phyloP scores from a whole-genome alignment of 2,888 invertebrate genomes.

The Timema podura region DNA sequence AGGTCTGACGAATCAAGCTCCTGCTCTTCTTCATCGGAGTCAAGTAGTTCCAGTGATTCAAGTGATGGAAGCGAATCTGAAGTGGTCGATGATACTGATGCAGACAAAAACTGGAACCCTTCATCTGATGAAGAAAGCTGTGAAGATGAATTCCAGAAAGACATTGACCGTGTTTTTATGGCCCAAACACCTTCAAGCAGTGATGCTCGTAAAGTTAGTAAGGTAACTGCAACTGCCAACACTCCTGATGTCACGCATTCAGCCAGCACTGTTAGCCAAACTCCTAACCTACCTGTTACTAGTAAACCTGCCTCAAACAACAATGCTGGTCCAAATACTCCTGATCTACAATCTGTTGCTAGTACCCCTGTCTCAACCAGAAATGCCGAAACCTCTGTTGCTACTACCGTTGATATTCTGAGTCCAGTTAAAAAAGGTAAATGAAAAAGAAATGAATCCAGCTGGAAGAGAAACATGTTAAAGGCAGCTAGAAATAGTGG shows the following conservation, averaged over 20 bases:
- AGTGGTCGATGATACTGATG: neutral
- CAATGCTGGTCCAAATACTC: neutral
- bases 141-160: conserved; percentile 5
- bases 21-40: conserved; percentile 13
- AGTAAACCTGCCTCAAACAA: neutral
- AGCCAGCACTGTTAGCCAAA: conserved; percentile 3
- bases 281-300: neutral
- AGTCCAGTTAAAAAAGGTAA: conserved; percentile 2
- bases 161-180: neutral
- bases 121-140: neutral
- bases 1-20: conserved; percentile 10
- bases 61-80: conserved; percentile 10
- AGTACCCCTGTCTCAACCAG: conserved; percentile 7
- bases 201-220: conserved; percentile 9
- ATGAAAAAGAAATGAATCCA: conserved; percentile 5
- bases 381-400: neutral
- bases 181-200: conserved; percentile 9
- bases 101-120: neutral
- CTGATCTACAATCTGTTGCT: neutral
- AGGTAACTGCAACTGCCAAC: neutral
- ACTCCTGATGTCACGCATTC: neutral
- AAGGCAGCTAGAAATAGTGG: neutral
- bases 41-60: conserved; percentile 11
- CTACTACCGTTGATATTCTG: conserved; percentile 9
- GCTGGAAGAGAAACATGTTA: neutral